phyloP scores from a whole-genome alignment of 2,797 vertebrate genomes.

The Ptychobarbus kaznakovi region DNA sequence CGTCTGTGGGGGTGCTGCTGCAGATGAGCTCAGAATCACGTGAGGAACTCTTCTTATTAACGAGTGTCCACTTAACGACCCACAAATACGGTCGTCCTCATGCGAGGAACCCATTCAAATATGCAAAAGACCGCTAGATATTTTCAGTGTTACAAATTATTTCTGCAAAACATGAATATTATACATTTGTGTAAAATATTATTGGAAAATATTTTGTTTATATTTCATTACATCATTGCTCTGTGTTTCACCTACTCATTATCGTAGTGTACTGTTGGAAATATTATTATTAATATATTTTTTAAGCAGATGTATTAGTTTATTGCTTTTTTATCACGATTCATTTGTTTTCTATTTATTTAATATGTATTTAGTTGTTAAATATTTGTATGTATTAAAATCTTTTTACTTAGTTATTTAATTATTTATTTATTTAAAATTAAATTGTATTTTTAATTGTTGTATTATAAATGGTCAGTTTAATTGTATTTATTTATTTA shows the following conservation, averaged over 20 bases:
- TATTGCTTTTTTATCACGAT: background rate
- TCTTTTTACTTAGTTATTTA: background rate
- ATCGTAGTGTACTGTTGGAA: background rate
- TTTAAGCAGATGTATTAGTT: background rate
- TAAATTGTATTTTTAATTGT: background rate
- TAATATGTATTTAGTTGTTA: background rate
- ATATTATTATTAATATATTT: background rate
- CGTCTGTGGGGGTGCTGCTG: conserved; percentile 83
- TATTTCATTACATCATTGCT: background rate
- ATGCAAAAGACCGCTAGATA: background rate
- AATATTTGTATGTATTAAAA: background rate
- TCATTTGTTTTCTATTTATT: background rate
- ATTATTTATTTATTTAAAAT: background rate
- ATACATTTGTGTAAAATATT: background rate
- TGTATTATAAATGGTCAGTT: no score
- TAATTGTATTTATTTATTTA: no score
- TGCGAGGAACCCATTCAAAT: background rate
- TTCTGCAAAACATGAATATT: background rate
- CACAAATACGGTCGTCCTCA: background rate
- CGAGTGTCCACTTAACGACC: background rate
- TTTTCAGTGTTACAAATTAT: background rate
- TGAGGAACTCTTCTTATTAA: conserved; percentile 69
- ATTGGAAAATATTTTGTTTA: background rate
- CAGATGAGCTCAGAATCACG: conserved; percentile 85
- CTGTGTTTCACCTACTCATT: background rate